Conservation (phyloP, 2,888 invertebrate genomes). For the Leucophenga montana region DNA sequence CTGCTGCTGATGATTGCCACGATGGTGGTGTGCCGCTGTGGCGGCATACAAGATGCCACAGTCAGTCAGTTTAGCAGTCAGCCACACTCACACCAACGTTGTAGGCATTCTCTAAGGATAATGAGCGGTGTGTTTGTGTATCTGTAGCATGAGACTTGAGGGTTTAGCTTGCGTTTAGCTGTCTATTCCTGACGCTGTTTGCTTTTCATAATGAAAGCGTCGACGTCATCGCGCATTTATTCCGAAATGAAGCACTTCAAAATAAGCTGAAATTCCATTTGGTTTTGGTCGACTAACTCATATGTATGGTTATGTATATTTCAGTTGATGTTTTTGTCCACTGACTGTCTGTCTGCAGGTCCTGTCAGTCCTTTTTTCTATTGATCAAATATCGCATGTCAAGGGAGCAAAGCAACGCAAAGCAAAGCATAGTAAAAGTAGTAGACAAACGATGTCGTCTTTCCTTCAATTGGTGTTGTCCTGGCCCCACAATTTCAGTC, state of each 20-base stretch:
- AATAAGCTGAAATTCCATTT: conserved; percentile 13
- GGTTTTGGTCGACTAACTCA: not conserved
- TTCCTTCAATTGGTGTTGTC: not conserved
- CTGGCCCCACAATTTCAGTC: not conserved
- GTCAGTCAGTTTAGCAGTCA: no score
- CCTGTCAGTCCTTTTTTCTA: conserved; percentile 31
- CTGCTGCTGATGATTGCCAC: not conserved
- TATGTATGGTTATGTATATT: not conserved
- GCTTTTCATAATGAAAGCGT: conserved; percentile 64
- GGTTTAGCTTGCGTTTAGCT: not conserved
- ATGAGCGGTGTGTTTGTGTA: no score
- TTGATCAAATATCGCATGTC: conserved; percentile 66
- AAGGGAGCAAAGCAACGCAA: conserved; percentile 26
- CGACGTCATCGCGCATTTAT: conserved; percentile 34
- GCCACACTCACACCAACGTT: no score
- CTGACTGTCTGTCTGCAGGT: not conserved
- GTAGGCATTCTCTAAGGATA: no score
- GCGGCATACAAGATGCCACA: no score
- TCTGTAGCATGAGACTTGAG: no score
- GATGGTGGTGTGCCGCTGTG: no score
- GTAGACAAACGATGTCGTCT: no score
- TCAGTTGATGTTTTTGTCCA: not conserved
- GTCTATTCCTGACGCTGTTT: conserved; percentile 45
- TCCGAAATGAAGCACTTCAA: conserved; percentile 17
- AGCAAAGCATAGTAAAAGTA: not conserved